phyloP scores from a whole-genome alignment of 1,140 invertebrate species.

The Drosophila mayri region DNA sequence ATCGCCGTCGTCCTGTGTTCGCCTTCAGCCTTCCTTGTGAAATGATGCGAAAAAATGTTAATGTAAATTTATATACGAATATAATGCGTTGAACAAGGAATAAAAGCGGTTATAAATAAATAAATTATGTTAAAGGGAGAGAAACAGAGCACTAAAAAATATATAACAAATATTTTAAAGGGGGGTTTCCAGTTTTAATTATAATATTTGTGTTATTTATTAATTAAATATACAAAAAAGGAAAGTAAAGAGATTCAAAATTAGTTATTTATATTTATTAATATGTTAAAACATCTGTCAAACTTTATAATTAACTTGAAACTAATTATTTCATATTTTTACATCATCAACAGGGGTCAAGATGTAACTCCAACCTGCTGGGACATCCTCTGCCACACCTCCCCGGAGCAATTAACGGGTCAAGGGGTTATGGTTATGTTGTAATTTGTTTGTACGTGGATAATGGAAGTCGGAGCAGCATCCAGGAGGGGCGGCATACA shows the following conservation, averaged over 20 bases:
- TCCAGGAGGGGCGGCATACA: background rate
- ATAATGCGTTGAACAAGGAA: constrained; percentile 69
- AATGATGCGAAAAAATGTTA: constrained; percentile 79
- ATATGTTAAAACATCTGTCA: background rate
- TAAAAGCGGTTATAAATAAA: constrained; percentile 67
- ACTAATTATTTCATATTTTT: background rate
- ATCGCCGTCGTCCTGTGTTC: background rate
- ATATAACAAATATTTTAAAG: background rate
- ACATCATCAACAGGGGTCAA: background rate
- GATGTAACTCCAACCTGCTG: background rate
- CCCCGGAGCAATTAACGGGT: constrained; percentile 23
- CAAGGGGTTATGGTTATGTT: constrained; percentile 43
- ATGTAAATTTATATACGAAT: constrained; percentile 80
- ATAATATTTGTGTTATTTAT: background rate
- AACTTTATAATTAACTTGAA: no score
- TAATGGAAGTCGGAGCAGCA: constrained; percentile 32
- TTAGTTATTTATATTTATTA: background rate
- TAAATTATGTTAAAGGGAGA: constrained; percentile 33
- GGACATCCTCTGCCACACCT: background rate
- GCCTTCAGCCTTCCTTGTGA: constrained; percentile 31
- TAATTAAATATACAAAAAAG: background rate
- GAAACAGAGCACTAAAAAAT: no score
- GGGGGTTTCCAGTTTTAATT: no score
- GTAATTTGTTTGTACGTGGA: constrained; percentile 49
- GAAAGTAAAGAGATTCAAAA: no score